A percentile compares a stretch with the other conserved stretches of the same genome.
These are phyloP conservation scores for Tenthredo mesomela DNA, from an alignment of 2,888 invertebrate genomes.

Conservation along the genomic window DNA sequence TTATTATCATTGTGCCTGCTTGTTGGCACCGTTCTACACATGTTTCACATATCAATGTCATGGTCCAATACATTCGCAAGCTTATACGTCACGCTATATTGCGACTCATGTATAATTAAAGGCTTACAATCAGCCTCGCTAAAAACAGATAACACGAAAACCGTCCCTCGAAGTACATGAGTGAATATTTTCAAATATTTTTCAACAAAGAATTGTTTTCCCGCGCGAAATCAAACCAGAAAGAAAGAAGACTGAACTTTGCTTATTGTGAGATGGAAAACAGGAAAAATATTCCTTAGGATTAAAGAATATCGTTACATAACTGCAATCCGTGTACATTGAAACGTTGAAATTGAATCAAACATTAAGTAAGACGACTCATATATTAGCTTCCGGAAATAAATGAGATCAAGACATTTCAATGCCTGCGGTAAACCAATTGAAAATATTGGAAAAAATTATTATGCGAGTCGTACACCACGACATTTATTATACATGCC, in stretches of 20 bases:
- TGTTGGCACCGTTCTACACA: background rate
- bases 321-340: background rate
- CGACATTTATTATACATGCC: too few species aligned
- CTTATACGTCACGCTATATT: background rate
- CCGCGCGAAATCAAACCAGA: background rate
- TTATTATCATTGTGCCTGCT: background rate
- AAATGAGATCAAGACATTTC: background rate
- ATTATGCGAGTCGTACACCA: background rate
- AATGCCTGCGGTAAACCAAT: conserved; percentile 1
- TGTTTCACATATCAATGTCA: background rate
- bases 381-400: background rate
- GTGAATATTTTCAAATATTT: background rate
- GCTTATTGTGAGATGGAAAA: background rate
- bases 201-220: background rate
- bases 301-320: background rate
- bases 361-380: background rate
- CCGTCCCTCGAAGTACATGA: background rate
- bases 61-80: background rate
- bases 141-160: background rate
- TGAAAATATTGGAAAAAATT: background rate
- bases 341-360: background rate
- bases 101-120: too few species aligned
- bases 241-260: background rate
- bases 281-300: background rate
- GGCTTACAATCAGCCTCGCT: too few species aligned